These are phyloP conservation scores for Rhinolophus ferrumequinum DNA, from an alignment of 2,113 vertebrate genomes.

Conservation along the genomic window DNA sequence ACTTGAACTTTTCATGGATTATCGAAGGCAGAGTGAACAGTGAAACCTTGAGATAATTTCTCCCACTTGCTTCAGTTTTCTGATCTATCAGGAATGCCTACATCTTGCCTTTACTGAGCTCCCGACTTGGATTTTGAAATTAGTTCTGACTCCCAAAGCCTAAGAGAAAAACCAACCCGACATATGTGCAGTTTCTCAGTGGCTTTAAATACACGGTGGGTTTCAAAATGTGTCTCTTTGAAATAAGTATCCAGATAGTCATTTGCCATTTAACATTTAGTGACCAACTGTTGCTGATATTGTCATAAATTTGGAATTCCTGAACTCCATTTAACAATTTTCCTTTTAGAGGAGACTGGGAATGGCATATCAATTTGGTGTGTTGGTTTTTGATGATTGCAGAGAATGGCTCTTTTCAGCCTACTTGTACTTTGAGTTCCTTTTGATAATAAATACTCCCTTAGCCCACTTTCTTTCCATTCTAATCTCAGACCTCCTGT, in stretches of 20 bases:
- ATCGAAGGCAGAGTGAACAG: background rate
- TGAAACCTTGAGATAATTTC: background rate
- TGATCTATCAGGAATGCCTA: background rate
- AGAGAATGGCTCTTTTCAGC: background rate
- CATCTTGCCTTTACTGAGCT: background rate
- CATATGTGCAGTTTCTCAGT: background rate
- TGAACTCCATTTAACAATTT: constrained; percentile 5
- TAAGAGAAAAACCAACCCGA: background rate
- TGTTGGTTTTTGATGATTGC: background rate
- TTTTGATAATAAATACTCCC: background rate
- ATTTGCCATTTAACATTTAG: background rate
- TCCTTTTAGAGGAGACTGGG: background rate
- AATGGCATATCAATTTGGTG: constrained; percentile 10
- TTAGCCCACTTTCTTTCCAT: background rate
- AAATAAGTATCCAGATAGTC: background rate
- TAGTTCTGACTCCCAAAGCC: constrained; percentile 11
- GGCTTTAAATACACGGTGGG: background rate
- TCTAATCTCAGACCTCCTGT: background rate
- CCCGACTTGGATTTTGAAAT: constrained; percentile 11
- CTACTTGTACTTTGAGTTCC: background rate
- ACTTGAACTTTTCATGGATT: constrained; percentile 23
- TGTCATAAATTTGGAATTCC: constrained; percentile 38
- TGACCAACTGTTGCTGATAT: background rate
- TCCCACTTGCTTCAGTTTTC: background rate
- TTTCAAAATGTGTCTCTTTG: background rate